Conservation (phyloP, 2,797 vertebrate species). For the Malurus splendens region DNA sequence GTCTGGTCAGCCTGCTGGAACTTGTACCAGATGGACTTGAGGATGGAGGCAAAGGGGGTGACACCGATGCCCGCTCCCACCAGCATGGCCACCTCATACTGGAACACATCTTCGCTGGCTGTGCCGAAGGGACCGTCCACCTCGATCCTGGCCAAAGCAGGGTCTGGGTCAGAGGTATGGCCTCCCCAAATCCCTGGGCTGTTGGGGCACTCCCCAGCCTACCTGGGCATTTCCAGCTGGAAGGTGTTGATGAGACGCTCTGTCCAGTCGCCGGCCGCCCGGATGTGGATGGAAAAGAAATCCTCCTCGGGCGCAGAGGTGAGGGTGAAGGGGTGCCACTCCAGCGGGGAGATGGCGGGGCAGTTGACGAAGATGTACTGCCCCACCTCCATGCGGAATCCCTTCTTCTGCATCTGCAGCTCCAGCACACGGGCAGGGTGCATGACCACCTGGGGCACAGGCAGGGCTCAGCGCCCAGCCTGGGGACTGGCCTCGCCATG, state of each 20-base stretch:
- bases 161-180: neutral
- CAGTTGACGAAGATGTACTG: conserved; percentile 93
- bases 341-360: conserved; percentile 80
- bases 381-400: conserved; percentile 89
- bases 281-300: conserved; percentile 86
- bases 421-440: conserved; percentile 88
- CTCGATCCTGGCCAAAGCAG: conserved; percentile 70
- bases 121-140: conserved; percentile 92
- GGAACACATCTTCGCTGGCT: conserved; percentile 89
- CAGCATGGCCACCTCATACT: conserved; percentile 89
- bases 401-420: conserved; percentile 85
- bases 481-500: rapidly evolving
- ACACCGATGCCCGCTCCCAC: conserved; percentile 89
- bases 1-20: conserved; percentile 81
- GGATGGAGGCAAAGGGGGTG: conserved; percentile 91
- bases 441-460: conserved; percentile 77
- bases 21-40: conserved; percentile 95
- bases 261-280: conserved; percentile 86
- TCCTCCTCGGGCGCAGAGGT: conserved; percentile 90
- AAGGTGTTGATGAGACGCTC: conserved; percentile 76
- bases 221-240: conserved; percentile 77
- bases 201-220: neutral
- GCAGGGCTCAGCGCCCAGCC: neutral
- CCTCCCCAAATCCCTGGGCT: neutral
- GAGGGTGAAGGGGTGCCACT: conserved; percentile 95